Base-by-base conservation (phyloP, 2,113 vertebrate species). In the Protobothrops mucrosquamatus region DNA sequence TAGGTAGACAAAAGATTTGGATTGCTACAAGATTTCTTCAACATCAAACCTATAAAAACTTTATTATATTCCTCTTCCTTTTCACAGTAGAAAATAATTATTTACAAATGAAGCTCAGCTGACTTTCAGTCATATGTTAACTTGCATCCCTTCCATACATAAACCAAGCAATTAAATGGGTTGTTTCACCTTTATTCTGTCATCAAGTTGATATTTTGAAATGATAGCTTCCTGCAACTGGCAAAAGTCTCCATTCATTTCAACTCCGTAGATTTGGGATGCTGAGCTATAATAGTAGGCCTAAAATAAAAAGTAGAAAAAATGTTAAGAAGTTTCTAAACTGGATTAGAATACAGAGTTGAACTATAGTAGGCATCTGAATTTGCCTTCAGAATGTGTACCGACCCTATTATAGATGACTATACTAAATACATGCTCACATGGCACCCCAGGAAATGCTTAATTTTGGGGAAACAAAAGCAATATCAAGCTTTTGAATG, bases 211-310 rank as follows among this genome's bases (percentile, higher is more conserved):
- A 87, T 99, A 99, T 95, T 99, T 99, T 92, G 98, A 96, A 93
- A 98, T 88, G 69, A 98, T 94, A 89, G 98, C 96, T 94, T 98
- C 98, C 96, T 99, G 99, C 94, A 99, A 97, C 22, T 97, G 95
- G 95, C 98, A 98, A 93, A 99, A 99, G 14, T 99, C 98, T 95
- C 97, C 97, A 95, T 97, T 99, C 92, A 99, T 96, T 98, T 99
- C 99, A 94, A 99, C 97, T 88, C 99, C 99, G 26, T 97, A 94
- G 0, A 99, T 97, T 43, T 96, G 98, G 43, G 97, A 95, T 86
- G 99, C 98, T 64, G 99, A 98, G 95, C 99, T 99, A 96, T 98
- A 99, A 95, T 99, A 96, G 91, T 98, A 98, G 64, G 98, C 99
- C 99, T 99, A 94, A 85, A 97, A 96, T 64, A 96, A 57, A 89